Percentiles rank a stretch among this genome's conserved stretches.
These are phyloP conservation scores for Yponomeuta sedellus DNA, from an alignment of 2,888 invertebrate genomes.

Conservation along the genomic window DNA sequence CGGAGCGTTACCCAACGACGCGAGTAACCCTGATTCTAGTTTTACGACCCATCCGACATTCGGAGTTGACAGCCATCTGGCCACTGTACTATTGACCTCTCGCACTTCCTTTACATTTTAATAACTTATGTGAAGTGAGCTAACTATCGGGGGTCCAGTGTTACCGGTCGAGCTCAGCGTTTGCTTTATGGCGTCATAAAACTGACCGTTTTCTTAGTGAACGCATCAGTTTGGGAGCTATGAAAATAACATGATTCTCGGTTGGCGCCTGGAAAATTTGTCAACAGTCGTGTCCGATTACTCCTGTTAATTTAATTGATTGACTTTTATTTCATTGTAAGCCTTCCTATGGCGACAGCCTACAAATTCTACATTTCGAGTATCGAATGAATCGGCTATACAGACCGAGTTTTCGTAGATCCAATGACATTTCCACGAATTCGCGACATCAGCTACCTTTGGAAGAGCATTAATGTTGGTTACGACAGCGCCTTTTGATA, in stretches of 20 bases:
- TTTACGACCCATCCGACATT: constrained; percentile 36
- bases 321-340: background rate
- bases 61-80: constrained; percentile 18
- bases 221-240: background rate
- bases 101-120: background rate
- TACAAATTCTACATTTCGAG: background rate
- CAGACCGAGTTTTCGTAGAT: background rate
- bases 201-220: background rate
- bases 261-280: background rate
- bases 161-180: background rate
- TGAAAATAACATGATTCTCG: background rate
- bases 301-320: background rate
- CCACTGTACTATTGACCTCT: constrained; percentile 12
- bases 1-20: constrained; percentile 11
- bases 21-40: constrained; percentile 34
- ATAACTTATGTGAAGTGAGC: background rate
- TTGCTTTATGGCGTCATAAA: constrained; percentile 11
- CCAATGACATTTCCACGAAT: background rate
- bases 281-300: constrained; percentile 1
- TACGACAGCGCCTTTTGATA: background rate
- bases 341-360: background rate
- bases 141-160: background rate
- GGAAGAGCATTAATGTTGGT: background rate
- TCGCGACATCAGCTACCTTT: background rate
- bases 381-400: background rate